Evolutionary conservation across 92 coral and sea anemone genomes (phyloP).

Genomic region (Meandrina meandrites): DNA sequence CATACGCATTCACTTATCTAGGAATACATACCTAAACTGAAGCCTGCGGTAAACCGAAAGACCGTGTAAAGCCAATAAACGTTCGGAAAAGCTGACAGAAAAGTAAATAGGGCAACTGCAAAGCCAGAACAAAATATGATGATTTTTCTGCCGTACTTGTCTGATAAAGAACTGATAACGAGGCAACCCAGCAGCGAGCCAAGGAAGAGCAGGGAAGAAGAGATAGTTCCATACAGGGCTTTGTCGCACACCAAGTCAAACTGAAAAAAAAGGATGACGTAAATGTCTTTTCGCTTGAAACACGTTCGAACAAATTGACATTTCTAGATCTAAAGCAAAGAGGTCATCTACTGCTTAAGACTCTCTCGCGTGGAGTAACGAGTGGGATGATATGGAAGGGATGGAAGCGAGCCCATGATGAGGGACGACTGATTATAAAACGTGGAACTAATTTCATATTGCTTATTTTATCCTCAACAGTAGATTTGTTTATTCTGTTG

Average conservation of each 20-base stretch:
- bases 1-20: background rate
- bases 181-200: constrained; percentile 26
- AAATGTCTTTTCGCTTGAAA: too few relatives aligned
- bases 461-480: too few relatives aligned
- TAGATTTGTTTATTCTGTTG: too few relatives aligned
- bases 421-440: too few relatives aligned
- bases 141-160: constrained; percentile 47
- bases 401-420: too few relatives aligned
- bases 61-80: constrained; percentile 54
- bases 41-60: constrained; percentile 38
- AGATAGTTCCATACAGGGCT: constrained; percentile 44
- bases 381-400: too few relatives aligned
- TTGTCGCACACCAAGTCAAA: constrained; percentile 68
- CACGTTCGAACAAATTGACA: too few relatives aligned
- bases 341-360: too few relatives aligned
- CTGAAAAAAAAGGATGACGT: constrained; percentile 34
- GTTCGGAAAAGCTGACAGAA: constrained; percentile 47
- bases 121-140: constrained; percentile 8
- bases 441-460: too few relatives aligned
- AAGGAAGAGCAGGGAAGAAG: constrained; percentile 46
- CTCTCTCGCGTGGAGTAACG: too few relatives aligned
- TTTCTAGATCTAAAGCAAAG: too few relatives aligned
- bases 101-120: constrained; percentile 17
- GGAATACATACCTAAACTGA: constrained; percentile 47
- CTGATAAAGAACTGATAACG: constrained; percentile 40